A percentile compares a stretch with the other conserved stretches of the same genome.
These are phyloP conservation scores for Tupiocoris notatus DNA, from an alignment of 2,888 invertebrate genomes.

Conservation along the genomic window DNA sequence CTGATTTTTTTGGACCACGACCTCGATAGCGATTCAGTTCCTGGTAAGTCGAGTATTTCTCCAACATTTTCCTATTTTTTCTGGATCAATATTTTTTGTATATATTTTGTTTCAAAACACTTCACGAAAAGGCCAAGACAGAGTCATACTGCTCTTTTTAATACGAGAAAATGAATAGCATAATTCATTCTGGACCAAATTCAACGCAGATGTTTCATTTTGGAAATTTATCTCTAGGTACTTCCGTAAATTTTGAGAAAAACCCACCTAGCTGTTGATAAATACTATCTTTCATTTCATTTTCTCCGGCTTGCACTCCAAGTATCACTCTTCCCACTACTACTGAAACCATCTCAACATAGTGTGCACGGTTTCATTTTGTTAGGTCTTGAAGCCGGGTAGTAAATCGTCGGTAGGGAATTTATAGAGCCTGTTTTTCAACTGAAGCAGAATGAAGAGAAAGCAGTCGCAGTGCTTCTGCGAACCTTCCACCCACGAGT, in stretches of 20 bases:
- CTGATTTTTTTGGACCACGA: too few species aligned
- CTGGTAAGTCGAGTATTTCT: too few species aligned
- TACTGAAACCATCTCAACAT: neutral
- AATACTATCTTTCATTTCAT: neutral
- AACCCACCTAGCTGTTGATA: neutral
- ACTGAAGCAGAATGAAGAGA: neutral
- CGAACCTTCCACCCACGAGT: neutral
- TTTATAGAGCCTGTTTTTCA: neutral
- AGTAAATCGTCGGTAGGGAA: neutral
- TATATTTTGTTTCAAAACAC: too few species aligned
- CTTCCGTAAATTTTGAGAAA: neutral
- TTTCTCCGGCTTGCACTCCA: neutral
- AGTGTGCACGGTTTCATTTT: neutral
- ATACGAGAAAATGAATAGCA: too few species aligned
- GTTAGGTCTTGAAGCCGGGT: neutral
- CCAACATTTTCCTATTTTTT: too few species aligned
- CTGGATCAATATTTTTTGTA: too few species aligned
- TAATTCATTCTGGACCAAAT: neutral
- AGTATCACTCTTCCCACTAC: neutral
- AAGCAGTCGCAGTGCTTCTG: neutral
- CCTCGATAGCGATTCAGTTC: too few species aligned
- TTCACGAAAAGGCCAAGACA: too few species aligned
- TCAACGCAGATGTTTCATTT: neutral
- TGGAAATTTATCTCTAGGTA: too few species aligned
- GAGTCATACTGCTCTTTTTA: too few species aligned